Evolutionary conservation across 2,113 vertebrate genomes (phyloP).

Genomic region (Rhipidura dahli): DNA sequence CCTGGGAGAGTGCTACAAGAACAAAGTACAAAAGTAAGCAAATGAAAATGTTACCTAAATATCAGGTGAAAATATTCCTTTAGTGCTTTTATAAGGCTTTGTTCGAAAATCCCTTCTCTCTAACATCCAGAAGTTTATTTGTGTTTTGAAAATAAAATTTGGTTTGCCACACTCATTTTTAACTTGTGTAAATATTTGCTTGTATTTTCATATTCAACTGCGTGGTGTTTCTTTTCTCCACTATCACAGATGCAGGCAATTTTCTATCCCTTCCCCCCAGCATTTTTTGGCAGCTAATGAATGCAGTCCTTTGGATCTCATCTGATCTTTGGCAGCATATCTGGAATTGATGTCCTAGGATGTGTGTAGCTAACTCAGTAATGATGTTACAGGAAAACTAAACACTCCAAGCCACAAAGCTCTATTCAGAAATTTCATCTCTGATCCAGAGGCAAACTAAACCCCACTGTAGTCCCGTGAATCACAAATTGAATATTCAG

Average conservation of each 20-base stretch:
- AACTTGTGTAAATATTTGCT: slow-evolving; percentile 40
- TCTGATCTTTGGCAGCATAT: slow-evolving; percentile 57
- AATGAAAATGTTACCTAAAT: slow-evolving; percentile 30
- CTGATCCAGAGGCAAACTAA: slow-evolving; percentile 43
- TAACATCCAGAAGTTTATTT: background rate
- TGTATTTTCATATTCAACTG: slow-evolving; percentile 50
- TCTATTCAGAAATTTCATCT: slow-evolving; percentile 40
- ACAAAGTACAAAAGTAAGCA: background rate
- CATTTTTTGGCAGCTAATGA: slow-evolving; percentile 43
- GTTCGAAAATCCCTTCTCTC: background rate
- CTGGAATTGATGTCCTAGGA: slow-evolving; percentile 51
- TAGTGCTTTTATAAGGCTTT: background rate
- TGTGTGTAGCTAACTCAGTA: slow-evolving; percentile 50
- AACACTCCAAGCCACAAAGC: slow-evolving; percentile 30
- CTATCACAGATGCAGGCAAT: slow-evolving; percentile 45
- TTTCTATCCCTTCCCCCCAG: slow-evolving; percentile 42
- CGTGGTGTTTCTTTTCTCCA: background rate
- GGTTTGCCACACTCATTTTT: background rate
- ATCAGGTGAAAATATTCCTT: background rate
- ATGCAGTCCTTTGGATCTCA: slow-evolving; percentile 53
- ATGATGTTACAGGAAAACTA: slow-evolving; percentile 53
- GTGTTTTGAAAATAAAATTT: slow-evolving; percentile 24
- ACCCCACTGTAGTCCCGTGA: background rate
- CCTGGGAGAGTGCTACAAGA: background rate
- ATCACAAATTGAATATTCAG: slow-evolving; percentile 20